Base-by-base conservation (phyloP, 1,140 invertebrate species). In the Thalassaphorura encarpata region DNA sequence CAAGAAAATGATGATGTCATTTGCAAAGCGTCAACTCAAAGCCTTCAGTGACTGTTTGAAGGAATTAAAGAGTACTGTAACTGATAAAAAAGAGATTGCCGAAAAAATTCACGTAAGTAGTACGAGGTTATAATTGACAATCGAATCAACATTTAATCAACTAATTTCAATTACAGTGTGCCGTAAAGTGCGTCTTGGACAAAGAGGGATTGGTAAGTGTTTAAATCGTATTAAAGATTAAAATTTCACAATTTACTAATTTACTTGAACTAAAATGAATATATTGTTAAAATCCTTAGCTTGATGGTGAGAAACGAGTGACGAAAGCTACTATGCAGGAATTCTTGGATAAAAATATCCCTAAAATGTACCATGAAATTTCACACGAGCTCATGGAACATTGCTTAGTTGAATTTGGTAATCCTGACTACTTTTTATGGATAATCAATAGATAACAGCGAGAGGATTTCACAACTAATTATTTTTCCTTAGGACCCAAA, bases 311-410 rank as follows among this genome's bases (percentile, higher is more conserved):
- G 8, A 27, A 57, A 5, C 49, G 51, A 50, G 51, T 61, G 23
- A 54, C 60, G 1, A 49, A 46, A 15, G 41, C 19, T 13, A 55
- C 60, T 1, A 21, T 61, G 21, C 60, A 61, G 24, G n/a, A 23
- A 21, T 61, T 61, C 31, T 47, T 57, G 45, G 54, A 61, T 13
- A 50, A 54, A 41, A 48, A 54, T 28, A 8, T 61, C 8, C 54
- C 54, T 1, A 45, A 48, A 40, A 27, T 57, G 16, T 61, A 33
- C 11, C 60, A 61, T 39, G 48, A 50, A 29, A 45, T 56, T 13
- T 42, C 24, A 8, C 60, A 61, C 27, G 26, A 45, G 8, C 26
- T 61, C 4, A 18, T 50, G 2, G 53, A 56, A 49, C 47, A 53
- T 11, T 60, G 58, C 15, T 27, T 56, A 15, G 54, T 47, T 5